Percentiles rank a stretch among this genome's conserved stretches.
Evolutionary conservation across 2,888 invertebrate species (phyloP).

Genomic region (Rhynchonema sp.): DNA sequence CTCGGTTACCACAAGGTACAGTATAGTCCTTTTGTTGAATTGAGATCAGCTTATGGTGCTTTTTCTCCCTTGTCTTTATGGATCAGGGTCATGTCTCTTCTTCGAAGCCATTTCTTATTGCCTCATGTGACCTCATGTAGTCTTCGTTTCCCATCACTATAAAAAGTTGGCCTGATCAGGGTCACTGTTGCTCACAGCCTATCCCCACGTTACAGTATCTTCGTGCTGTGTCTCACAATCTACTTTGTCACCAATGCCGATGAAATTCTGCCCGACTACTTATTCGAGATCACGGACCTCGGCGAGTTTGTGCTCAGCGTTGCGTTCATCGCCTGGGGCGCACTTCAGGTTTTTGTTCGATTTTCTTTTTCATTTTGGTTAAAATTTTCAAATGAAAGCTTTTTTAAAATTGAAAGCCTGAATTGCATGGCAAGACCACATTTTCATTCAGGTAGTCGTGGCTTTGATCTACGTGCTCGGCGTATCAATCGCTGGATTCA

Average conservation of each 20-base stretch:
- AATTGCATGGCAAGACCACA: not conserved
- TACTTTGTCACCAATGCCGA: not conserved
- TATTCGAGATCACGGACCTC: not conserved
- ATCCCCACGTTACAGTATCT: too few species aligned
- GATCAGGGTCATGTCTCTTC: too few species aligned
- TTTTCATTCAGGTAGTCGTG: not conserved
- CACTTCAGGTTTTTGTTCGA: not conserved
- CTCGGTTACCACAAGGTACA: not conserved
- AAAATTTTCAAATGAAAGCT: not conserved
- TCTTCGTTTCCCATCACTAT: too few species aligned
- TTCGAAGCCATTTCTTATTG: too few species aligned
- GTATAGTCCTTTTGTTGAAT: too few species aligned
- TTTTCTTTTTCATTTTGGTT: not conserved
- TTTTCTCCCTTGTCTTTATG: too few species aligned
- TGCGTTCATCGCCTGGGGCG: not conserved
- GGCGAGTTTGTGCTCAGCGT: not conserved
- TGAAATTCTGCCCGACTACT: not conserved
- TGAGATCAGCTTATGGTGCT: too few species aligned
- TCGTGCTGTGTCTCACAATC: not conserved
- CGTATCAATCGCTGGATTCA: not conserved
- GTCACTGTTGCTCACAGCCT: too few species aligned
- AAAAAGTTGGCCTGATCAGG: too few species aligned
- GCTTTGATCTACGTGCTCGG: not conserved
- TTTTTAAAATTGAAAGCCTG: not conserved
- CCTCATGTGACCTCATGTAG: too few species aligned